These are phyloP conservation scores for Ochropacha duplaris DNA, from an alignment of 2,888 invertebrate species.

Conservation along the genomic window DNA sequence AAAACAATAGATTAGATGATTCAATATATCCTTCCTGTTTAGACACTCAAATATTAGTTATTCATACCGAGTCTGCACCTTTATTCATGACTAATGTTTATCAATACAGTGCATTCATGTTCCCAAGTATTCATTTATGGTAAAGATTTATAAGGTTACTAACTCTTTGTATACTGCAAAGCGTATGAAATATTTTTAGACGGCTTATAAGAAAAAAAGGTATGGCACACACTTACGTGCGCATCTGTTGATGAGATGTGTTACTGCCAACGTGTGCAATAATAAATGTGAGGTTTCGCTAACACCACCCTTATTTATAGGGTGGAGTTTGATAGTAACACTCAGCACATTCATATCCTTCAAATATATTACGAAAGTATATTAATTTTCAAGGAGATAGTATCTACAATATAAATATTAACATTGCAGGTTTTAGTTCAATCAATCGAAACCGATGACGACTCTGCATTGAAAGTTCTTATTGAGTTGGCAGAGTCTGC, in stretches of 20 bases:
- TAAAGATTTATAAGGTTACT: too few species aligned
- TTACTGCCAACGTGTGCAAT: conserved; percentile 74
- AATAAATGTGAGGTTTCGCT: conserved; percentile 74
- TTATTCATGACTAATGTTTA: neutral
- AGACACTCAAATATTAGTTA: too few species aligned
- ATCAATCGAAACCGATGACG: conserved; percentile 94
- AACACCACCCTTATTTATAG: conserved; percentile 66
- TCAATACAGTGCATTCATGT: too few species aligned
- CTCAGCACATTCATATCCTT: conserved; percentile 54
- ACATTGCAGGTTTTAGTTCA: conserved; percentile 86
- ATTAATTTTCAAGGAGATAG: neutral
- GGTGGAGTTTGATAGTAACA: conserved; percentile 79
- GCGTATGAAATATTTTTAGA: too few species aligned
- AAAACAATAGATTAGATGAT: too few species aligned
- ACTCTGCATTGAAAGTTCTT: conserved; percentile 94
- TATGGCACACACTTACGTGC: conserved; percentile 61
- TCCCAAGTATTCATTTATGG: too few species aligned
- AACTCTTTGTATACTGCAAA: too few species aligned
- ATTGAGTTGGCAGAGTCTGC: conserved; percentile 97
- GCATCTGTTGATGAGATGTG: conserved; percentile 55
- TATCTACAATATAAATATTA: conserved; percentile 8
- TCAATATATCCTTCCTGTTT: too few species aligned
- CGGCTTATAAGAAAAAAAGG: neutral
- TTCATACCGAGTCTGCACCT: neutral
- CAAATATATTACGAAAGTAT: neutral